Evolutionary conservation across 2,888 invertebrate genomes (phyloP).

Genomic region (Synanthedon andrenaeformis): DNA sequence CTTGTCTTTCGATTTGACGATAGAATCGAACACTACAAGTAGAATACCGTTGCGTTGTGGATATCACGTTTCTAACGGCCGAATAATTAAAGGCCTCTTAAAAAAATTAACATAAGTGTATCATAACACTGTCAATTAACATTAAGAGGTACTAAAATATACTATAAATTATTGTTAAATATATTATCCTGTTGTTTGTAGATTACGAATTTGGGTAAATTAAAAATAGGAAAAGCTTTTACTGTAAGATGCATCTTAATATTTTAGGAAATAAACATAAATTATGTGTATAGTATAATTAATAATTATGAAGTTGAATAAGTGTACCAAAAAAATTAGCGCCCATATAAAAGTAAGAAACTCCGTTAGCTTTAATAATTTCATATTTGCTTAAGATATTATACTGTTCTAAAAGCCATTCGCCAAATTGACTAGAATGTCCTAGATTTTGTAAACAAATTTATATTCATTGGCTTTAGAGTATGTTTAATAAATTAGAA

Average conservation of each 20-base stretch:
- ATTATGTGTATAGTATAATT: background rate
- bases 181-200: too few species aligned
- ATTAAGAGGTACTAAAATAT: too few species aligned
- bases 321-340: background rate
- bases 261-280: background rate
- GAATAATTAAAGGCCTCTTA: too few species aligned
- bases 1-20: slow-evolving; percentile 1
- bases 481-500: background rate
- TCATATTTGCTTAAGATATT: background rate
- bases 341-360: background rate
- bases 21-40: background rate
- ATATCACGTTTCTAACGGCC: too few species aligned
- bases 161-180: too few species aligned
- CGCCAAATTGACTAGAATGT: background rate
- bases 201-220: too few species aligned
- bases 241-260: background rate
- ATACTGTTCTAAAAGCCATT: background rate
- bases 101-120: too few species aligned
- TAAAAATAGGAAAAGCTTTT: background rate
- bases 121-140: too few species aligned
- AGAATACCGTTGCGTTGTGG: background rate
- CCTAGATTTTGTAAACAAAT: background rate
- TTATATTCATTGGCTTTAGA: background rate
- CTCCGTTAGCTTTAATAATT: background rate
- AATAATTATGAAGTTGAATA: background rate